These are phyloP conservation scores for Irena cyanogastra DNA, from an alignment of 2,113 vertebrate species.

Conservation along the genomic window DNA sequence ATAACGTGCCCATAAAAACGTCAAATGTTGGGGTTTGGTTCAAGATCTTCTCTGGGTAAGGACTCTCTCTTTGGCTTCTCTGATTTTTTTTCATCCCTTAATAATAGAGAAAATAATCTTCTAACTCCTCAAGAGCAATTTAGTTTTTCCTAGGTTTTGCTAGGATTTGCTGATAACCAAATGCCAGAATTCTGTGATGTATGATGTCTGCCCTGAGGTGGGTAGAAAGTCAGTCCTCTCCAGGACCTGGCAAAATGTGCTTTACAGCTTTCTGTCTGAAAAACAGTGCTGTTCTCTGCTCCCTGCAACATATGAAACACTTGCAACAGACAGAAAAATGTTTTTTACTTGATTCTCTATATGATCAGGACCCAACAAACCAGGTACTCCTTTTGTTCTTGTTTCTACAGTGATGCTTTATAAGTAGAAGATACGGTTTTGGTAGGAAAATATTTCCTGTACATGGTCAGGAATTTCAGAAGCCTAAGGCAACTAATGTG, in stretches of 20 bases:
- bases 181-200: not conserved
- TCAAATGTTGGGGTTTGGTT: not conserved
- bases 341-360: not conserved
- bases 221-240: not conserved
- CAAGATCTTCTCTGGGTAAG: not conserved
- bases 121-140: not conserved
- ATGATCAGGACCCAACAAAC: not conserved
- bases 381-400: not conserved
- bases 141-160: not conserved
- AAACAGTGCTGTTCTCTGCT: not conserved
- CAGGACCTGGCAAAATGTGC: not conserved
- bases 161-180: not conserved
- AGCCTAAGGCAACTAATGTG: not conserved
- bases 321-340: not conserved
- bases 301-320: not conserved
- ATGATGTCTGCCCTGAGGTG: not conserved
- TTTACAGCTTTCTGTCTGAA: not conserved
- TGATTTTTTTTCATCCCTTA: not conserved
- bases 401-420: not conserved
- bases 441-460: not conserved
- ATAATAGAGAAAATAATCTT: not conserved
- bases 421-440: not conserved
- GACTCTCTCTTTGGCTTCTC: not conserved
- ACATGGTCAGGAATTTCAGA: not conserved
- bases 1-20: not conserved